Conservation (phyloP, 2,888 invertebrate genomes). For the Melinopterus prodromus region DNA sequence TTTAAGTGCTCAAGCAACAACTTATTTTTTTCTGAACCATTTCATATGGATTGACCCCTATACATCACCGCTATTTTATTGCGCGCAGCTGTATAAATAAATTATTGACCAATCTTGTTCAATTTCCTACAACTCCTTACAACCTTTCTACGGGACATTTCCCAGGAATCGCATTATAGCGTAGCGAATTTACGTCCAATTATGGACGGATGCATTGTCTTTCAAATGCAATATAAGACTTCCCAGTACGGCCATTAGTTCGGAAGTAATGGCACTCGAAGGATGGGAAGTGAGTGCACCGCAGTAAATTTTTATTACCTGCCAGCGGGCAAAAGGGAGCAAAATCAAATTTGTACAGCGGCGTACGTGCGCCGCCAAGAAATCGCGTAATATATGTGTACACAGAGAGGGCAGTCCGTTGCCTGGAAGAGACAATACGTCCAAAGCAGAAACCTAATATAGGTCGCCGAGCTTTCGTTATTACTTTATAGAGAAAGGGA, state of each 20-base stretch:
- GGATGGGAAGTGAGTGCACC: slow-evolving; percentile 10
- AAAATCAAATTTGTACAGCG: slow-evolving; percentile 19
- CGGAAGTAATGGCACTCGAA: slow-evolving; percentile 18
- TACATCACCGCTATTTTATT: too few relatives aligned
- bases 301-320: slow-evolving; percentile 24
- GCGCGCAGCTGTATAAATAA: not conserved
- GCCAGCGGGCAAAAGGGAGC: slow-evolving; percentile 11
- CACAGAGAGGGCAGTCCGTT: slow-evolving; percentile 6
- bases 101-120: not conserved
- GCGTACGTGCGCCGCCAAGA: slow-evolving; percentile 7
- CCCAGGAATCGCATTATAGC: not conserved
- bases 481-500: not conserved
- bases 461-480: slow-evolving; percentile 18
- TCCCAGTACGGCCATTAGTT: slow-evolving; percentile 17
- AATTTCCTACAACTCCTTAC: not conserved
- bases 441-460: not conserved
- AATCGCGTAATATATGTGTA: slow-evolving; percentile 20
- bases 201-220: slow-evolving; percentile 15
- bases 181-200: slow-evolving; percentile 13
- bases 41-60: too few relatives aligned
- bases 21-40: too few relatives aligned
- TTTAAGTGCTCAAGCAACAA: too few relatives aligned
- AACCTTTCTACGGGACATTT: not conserved
- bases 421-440: slow-evolving; percentile 16
- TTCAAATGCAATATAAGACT: slow-evolving; percentile 11